These are phyloP conservation scores for Chamaetylas fuelleborni DNA, from an alignment of 2,113 vertebrate genomes.

Conservation along the genomic window DNA sequence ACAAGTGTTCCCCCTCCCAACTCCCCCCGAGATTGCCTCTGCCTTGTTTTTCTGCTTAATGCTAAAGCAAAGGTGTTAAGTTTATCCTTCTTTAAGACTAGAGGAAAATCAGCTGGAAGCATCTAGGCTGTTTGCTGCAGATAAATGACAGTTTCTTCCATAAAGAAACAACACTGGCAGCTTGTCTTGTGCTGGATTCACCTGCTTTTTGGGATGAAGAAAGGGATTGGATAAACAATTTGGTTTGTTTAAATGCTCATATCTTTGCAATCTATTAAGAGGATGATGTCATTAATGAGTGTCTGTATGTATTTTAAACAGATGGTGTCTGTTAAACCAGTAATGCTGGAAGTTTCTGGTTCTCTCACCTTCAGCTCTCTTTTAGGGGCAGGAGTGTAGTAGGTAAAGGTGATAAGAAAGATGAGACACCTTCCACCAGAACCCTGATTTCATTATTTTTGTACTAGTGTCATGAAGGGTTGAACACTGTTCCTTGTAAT, in stretches of 20 bases:
- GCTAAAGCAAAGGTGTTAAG: conserved; percentile 8
- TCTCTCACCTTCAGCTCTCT: neutral
- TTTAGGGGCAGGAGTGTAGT: neutral
- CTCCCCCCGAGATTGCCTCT: neutral
- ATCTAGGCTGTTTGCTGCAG: neutral
- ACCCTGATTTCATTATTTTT: neutral
- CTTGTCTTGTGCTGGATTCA: neutral
- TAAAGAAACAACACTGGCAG: neutral
- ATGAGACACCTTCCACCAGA: neutral
- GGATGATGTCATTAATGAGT: neutral
- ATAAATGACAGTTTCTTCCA: neutral
- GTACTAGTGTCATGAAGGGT: neutral
- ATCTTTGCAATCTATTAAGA: neutral
- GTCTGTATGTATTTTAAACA: conserved; percentile 25
- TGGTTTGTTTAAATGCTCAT: neutral
- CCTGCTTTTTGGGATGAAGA: neutral
- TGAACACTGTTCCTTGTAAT: neutral
- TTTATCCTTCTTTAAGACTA: conserved; percentile 9
- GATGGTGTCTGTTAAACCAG: conserved; percentile 16
- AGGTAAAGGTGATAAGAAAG: neutral
- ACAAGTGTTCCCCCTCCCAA: neutral
- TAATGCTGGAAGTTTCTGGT: neutral
- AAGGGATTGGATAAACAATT: neutral
- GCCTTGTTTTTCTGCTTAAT: conserved; percentile 4
- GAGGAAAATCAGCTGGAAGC: neutral